phyloP scores from a whole-genome alignment of 2,888 invertebrate species.

The Rhagonycha lutea region DNA sequence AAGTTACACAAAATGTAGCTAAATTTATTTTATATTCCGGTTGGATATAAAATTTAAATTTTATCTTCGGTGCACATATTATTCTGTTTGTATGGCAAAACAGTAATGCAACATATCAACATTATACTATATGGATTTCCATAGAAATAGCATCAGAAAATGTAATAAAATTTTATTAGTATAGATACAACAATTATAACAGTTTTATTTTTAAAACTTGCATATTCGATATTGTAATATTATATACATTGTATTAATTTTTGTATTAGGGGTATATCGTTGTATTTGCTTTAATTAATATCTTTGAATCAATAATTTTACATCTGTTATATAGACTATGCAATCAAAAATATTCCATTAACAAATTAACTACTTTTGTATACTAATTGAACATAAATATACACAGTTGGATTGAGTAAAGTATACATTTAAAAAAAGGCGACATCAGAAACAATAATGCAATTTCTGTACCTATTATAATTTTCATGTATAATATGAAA shows the following conservation, averaged over 20 bases:
- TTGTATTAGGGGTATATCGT: neutral
- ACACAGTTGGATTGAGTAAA: constrained; percentile 9
- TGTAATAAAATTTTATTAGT: neutral
- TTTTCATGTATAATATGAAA: neutral
- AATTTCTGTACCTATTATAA: neutral
- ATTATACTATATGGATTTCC: neutral
- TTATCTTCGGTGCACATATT: neutral
- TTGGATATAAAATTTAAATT: neutral
- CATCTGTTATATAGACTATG: neutral
- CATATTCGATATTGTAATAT: neutral
- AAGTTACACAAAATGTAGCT: neutral
- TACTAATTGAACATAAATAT: neutral
- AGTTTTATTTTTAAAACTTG: neutral
- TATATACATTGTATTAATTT: neutral
- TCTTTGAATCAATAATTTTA: neutral
- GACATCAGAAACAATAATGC: neutral
- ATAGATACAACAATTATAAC: neutral
- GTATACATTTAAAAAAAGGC: constrained; percentile 18
- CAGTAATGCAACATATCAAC: neutral
- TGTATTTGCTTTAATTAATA: neutral
- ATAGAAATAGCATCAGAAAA: neutral
- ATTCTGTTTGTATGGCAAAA: neutral
- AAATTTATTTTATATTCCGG: neutral
- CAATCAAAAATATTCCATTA: neutral
- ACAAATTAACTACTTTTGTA: neutral